Percentiles rank a stretch among this genome's conserved stretches.
Conservation (phyloP, 2,797 vertebrate genomes). For the Adrianichthys oophorus region DNA sequence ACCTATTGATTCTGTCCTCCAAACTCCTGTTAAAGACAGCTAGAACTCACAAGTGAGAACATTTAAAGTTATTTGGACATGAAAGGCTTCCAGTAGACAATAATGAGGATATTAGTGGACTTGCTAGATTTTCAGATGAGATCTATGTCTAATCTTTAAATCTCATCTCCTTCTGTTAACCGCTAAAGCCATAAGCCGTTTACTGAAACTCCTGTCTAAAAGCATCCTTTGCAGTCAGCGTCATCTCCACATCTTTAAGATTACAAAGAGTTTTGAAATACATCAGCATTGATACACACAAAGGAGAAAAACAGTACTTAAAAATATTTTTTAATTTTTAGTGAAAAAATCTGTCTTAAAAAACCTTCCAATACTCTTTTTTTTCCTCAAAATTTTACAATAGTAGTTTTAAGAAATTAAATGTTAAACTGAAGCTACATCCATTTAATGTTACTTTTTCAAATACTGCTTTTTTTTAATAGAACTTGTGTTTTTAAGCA, state of each 20-base stretch:
- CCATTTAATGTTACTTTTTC: too few species aligned
- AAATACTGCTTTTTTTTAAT: too few species aligned
- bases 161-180: conserved; percentile 46
- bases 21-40: conserved; percentile 26
- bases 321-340: too few species aligned
- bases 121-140: conserved; percentile 38
- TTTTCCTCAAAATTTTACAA: too few species aligned
- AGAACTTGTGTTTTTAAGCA: too few species aligned
- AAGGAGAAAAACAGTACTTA: too few species aligned
- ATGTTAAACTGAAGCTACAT: too few species aligned
- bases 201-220: conserved; percentile 11
- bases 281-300: too few species aligned
- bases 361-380: too few species aligned
- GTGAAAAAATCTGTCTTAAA: too few species aligned
- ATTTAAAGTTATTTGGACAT: conserved; percentile 1
- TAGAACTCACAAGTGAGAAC: too few species aligned
- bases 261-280: background rate
- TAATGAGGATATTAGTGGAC: conserved; percentile 24
- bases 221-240: conserved; percentile 12
- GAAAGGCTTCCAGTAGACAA: conserved; percentile 13
- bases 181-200: conserved; percentile 15
- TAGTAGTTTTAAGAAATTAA: too few species aligned
- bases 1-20: conserved; percentile 41
- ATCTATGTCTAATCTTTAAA: conserved; percentile 50
- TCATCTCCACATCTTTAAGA: background rate